A percentile compares a stretch with the other conserved stretches of the same genome.
phyloP scores from a whole-genome alignment of 2,113 vertebrate genomes.

The Pandion haliaetus region DNA sequence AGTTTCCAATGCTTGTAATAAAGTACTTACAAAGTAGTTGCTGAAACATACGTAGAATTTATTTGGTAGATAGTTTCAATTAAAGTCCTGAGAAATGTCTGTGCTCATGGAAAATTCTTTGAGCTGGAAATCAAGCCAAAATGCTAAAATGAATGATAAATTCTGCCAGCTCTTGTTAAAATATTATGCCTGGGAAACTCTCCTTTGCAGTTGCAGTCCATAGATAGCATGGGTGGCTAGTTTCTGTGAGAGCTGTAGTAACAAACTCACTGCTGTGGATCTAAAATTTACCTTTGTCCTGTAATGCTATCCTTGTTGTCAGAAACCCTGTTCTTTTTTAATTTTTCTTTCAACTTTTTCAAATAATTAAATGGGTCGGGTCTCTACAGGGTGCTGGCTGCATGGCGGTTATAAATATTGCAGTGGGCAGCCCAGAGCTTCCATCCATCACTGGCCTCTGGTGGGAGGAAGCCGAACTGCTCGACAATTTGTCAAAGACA shows the following conservation, averaged over 20 bases:
- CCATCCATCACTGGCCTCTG: background rate
- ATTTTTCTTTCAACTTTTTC: background rate
- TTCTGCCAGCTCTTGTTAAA: background rate
- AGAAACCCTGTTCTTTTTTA: background rate
- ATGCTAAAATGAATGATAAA: background rate
- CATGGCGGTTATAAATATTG: conserved; percentile 1
- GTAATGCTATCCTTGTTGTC: background rate
- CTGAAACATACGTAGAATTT: background rate
- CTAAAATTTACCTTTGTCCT: background rate
- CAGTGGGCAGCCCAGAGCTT: background rate
- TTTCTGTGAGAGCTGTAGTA: background rate
- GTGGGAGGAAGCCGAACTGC: background rate
- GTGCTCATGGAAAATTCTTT: background rate
- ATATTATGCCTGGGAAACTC: background rate
- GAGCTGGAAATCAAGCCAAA: background rate
- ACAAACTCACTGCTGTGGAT: background rate
- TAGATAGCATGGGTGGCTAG: background rate
- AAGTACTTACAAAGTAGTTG: background rate
- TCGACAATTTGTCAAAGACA: background rate
- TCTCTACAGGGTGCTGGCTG: conserved; percentile 8
- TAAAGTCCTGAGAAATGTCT: background rate
- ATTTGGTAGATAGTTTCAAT: background rate
- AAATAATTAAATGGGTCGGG: conserved; percentile 30
- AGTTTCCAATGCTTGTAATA: background rate
- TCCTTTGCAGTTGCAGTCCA: background rate